A percentile compares a stretch with the other conserved stretches of the same genome.
Conservation (phyloP, 2,888 invertebrate genomes). For the Congeria kusceri region DNA sequence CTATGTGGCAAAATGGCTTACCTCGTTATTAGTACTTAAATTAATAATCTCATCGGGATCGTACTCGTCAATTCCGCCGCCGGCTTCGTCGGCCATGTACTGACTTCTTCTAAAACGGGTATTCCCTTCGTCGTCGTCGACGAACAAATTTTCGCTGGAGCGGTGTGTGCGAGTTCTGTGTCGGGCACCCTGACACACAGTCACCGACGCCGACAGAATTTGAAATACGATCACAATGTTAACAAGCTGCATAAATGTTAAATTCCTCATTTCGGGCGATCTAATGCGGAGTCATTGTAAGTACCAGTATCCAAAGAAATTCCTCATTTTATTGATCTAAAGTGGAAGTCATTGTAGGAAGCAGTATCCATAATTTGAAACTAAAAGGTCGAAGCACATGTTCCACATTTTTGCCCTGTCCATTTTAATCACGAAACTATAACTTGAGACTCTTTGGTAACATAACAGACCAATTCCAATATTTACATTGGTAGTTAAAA, state of each 20-base stretch:
- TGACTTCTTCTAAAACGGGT: conserved; percentile 1
- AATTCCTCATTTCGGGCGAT: not conserved
- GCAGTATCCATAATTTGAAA: too few species aligned
- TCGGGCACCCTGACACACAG: not conserved
- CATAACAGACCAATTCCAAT: too few species aligned
- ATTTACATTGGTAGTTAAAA: too few species aligned
- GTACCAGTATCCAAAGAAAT: too few species aligned
- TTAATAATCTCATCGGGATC: conserved; percentile 37
- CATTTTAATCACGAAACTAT: too few species aligned
- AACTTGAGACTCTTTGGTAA: too few species aligned
- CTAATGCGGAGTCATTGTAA: too few species aligned
- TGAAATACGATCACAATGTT: not conserved
- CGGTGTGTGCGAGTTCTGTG: not conserved
- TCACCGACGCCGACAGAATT: not conserved
- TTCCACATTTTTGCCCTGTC: too few species aligned
- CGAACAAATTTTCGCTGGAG: not conserved
- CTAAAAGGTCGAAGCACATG: too few species aligned
- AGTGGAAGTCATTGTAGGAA: too few species aligned
- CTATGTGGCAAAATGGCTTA: conserved; percentile 9
- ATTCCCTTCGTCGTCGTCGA: not conserved
- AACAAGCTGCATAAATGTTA: not conserved
- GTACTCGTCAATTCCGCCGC: conserved; percentile 24
- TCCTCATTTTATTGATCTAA: too few species aligned
- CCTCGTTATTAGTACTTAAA: conserved; percentile 48
- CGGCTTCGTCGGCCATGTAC: conserved; percentile 29